These are phyloP conservation scores for Chesias legatella DNA, from an alignment of 2,888 invertebrate species.

Conservation along the genomic window DNA sequence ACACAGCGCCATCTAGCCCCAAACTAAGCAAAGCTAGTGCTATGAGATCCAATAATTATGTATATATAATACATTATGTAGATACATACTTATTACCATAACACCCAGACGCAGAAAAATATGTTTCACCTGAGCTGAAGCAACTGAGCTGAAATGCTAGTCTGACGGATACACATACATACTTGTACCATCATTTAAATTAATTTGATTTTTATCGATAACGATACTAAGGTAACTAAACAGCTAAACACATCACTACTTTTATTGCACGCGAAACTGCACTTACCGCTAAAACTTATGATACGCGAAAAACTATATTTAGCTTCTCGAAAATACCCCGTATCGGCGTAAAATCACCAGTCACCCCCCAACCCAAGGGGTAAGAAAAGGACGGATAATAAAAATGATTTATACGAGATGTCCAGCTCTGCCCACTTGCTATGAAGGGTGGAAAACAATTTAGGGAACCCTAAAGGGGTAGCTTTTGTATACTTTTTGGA, in stretches of 20 bases:
- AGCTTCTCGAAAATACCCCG: conserved; percentile 51
- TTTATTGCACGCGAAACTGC: conserved; percentile 54
- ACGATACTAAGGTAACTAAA: neutral
- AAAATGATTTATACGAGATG: conserved; percentile 77
- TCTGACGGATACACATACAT: too few relatives aligned
- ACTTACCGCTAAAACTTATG: conserved; percentile 55
- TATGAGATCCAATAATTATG: too few relatives aligned
- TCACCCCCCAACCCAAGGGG: conserved; percentile 53
- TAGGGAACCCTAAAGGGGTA: conserved; percentile 53
- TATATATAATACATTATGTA: too few relatives aligned
- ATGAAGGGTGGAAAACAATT: conserved; percentile 74
- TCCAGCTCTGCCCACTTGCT: conserved; percentile 60
- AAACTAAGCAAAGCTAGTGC: too few relatives aligned
- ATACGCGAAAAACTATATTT: conserved; percentile 57
- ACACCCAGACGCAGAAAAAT: too few relatives aligned
- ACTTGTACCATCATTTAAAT: too few relatives aligned
- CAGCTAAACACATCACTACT: conserved; percentile 34
- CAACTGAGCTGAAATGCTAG: too few relatives aligned
- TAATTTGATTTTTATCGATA: too few relatives aligned
- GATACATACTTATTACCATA: too few relatives aligned
- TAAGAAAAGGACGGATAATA: conserved; percentile 55
- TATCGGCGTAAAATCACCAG: conserved; percentile 51
- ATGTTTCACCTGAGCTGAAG: too few relatives aligned
- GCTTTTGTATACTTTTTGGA: conserved; percentile 14
- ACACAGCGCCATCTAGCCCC: too few relatives aligned